Conservation (phyloP, 2,797 vertebrate species). For the Zenarchopterus dispar region DNA sequence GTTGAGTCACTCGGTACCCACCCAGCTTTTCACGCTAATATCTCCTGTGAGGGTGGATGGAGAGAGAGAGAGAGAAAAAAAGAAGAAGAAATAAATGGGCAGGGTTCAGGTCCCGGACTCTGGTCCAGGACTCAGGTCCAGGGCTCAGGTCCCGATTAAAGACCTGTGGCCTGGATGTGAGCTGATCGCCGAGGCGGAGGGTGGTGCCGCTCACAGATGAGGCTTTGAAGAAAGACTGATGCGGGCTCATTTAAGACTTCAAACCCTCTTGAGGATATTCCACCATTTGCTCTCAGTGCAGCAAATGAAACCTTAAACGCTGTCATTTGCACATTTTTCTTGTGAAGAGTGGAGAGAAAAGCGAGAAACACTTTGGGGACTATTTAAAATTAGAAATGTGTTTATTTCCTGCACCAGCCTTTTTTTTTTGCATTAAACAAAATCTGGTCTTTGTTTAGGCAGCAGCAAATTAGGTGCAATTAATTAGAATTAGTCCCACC, state of each 20-base stretch:
- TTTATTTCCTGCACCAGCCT: constrained; percentile 73
- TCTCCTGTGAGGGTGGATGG: constrained; percentile 24
- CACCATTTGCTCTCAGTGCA: constrained; percentile 53
- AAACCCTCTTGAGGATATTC: constrained; percentile 57
- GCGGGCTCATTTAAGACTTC: constrained; percentile 50
- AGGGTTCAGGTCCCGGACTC: constrained; percentile 10
- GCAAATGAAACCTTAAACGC: constrained; percentile 65
- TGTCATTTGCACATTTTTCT: constrained; percentile 78
- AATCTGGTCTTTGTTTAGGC: constrained; percentile 81
- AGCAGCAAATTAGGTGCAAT: constrained; percentile 79
- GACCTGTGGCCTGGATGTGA: constrained; percentile 36
- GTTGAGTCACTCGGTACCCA: constrained; percentile 34
- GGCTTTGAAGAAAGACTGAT: constrained; percentile 56
- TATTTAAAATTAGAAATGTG: constrained; percentile 75
- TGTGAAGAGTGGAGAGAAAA: constrained; percentile 45
- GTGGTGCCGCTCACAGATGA: constrained; percentile 33
- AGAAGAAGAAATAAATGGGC: not conserved
- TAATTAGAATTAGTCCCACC: constrained; percentile 76
- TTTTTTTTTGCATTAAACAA: constrained; percentile 76
- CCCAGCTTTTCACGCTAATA: constrained; percentile 25
- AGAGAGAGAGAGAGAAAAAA: not conserved
- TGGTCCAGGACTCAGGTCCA: no score
- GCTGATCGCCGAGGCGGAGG: constrained; percentile 16
- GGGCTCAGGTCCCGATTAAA: constrained; percentile 42
- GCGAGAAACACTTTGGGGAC: constrained; percentile 65